Percentiles rank a stretch among this genome's conserved stretches.
These are phyloP conservation scores for Darwinula stevensoni DNA, from an alignment of 2,888 invertebrate genomes.

Conservation along the genomic window DNA sequence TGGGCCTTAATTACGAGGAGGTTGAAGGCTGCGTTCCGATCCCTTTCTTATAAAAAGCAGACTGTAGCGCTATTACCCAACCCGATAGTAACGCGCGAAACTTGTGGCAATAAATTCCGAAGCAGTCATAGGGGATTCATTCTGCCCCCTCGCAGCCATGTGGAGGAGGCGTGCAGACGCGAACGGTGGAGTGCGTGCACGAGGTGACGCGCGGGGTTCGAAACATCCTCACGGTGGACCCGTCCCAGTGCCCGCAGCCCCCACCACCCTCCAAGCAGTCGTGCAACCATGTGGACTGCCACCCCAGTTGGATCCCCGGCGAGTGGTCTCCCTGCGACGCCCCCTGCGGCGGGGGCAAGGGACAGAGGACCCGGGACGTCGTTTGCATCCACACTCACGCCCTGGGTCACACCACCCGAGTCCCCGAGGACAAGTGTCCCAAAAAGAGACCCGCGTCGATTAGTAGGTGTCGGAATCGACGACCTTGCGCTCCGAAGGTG, in stretches of 20 bases:
- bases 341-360: neutral
- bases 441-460: neutral
- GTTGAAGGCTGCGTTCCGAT: too few species aligned
- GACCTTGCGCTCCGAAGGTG: neutral
- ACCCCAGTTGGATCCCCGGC: constrained; percentile 57
- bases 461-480: neutral
- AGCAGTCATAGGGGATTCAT: neutral
- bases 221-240: constrained; percentile 71
- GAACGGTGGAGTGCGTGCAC: constrained; percentile 64
- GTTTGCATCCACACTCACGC: neutral
- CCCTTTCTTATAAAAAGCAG: too few species aligned
- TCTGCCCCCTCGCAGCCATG: constrained; percentile 26
- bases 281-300: constrained; percentile 77
- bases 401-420: neutral
- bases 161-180: constrained; percentile 69
- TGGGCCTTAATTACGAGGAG: too few species aligned
- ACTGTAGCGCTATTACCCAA: too few species aligned
- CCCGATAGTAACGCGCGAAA: too few species aligned
- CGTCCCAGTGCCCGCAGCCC: constrained; percentile 71
- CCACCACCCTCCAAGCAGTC: constrained; percentile 61
- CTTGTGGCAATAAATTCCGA: constrained; percentile 1
- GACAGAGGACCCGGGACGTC: neutral
- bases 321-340: constrained; percentile 38
- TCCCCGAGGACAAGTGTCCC: neutral
- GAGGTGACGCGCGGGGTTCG: constrained; percentile 58